phyloP scores from a whole-genome alignment of 2,888 invertebrate species.

The Oscheius myriophilus region DNA sequence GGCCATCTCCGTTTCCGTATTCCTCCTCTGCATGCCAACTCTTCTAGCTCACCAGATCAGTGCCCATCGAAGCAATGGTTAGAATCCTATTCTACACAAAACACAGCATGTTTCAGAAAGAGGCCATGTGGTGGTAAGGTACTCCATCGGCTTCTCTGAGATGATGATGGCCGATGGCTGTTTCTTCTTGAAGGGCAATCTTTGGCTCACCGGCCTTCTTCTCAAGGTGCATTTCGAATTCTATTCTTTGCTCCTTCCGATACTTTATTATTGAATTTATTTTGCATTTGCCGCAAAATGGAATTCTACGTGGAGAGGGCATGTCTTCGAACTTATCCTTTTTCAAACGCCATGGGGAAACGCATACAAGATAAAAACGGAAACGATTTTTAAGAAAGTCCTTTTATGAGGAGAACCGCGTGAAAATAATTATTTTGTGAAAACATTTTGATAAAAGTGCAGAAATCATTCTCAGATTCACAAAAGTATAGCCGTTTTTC shows the following conservation, averaged over 20 bases:
- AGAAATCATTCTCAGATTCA: no score
- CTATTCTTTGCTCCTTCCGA: not conserved
- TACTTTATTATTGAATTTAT: not conserved
- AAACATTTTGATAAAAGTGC: no score
- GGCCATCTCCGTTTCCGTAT: conserved; percentile 43
- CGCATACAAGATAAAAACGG: no score
- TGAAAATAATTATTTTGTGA: no score
- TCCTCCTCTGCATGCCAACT: conserved; percentile 57
- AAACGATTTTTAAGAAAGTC: no score
- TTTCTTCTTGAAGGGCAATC: conserved; percentile 53
- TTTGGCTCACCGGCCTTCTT: conserved; percentile 60
- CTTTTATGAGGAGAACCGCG: no score
- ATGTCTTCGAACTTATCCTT: not conserved
- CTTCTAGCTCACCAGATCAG: conserved; percentile 55
- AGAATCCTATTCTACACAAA: not conserved
- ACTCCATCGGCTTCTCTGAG: conserved; percentile 51
- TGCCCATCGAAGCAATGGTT: conserved; percentile 27
- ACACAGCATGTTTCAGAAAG: not conserved
- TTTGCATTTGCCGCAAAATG: conserved; percentile 4
- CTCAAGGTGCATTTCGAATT: conserved; percentile 40
- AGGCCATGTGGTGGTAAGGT: conserved; percentile 21
- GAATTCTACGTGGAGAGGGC: not conserved
- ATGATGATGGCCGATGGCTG: conserved; percentile 52
- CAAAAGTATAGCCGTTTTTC: no score
- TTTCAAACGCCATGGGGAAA: not conserved